Evolutionary conservation across 1,140 invertebrate species (phyloP).

Genomic region (Doryteuthis pealeii): DNA sequence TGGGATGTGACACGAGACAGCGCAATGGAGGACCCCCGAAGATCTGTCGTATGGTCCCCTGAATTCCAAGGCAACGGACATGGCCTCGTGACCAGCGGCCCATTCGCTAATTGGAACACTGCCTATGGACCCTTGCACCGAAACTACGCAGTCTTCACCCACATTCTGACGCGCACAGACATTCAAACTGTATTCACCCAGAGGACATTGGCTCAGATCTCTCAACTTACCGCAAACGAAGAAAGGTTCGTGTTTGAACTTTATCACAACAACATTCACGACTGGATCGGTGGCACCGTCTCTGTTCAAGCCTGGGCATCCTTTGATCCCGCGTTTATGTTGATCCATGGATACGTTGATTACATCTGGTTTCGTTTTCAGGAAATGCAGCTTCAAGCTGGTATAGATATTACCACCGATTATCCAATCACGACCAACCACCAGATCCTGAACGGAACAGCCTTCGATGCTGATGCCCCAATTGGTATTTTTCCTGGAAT

Average conservation of each 20-base stretch:
- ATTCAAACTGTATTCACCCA: neutral
- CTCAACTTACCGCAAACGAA: neutral
- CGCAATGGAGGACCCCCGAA: conserved; percentile 37
- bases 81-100: conserved; percentile 52
- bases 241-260: conserved; percentile 6
- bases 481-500: conserved; percentile 20
- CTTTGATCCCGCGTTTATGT: neutral
- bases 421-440: neutral
- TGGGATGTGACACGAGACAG: conserved; percentile 52
- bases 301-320: neutral
- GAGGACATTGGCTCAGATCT: neutral
- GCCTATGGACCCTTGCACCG: conserved; percentile 15
- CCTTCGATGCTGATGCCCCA: neutral
- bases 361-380: conserved; percentile 11
- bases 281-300: conserved; percentile 9
- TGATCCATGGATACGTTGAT: conserved; percentile 10
- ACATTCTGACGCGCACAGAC: neutral
- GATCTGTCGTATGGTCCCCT: conserved; percentile 51
- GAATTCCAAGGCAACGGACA: conserved; percentile 54
- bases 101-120: conserved; percentile 33
- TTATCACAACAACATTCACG: conserved; percentile 13
- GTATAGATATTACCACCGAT: neutral
- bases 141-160: conserved; percentile 11
- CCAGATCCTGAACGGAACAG: neutral
- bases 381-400: neutral